These are phyloP conservation scores for Metaphire vulgaris DNA, from an alignment of 1,140 invertebrate genomes.

Conservation along the genomic window DNA sequence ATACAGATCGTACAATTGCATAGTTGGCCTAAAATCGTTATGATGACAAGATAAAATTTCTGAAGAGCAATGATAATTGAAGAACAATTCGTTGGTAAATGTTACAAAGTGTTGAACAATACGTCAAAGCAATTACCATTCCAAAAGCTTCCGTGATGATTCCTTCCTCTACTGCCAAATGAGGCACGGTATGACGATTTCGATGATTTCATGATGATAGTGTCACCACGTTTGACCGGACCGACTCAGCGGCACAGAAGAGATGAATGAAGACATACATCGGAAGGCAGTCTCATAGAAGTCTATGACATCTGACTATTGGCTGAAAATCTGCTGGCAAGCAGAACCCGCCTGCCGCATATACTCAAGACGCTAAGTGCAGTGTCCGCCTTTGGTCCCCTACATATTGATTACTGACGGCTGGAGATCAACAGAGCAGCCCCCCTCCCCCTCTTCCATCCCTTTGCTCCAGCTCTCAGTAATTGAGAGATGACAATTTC, in stretches of 20 bases:
- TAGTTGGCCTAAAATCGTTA: too few relatives aligned
- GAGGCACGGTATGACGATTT: too few relatives aligned
- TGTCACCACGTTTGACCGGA: too few relatives aligned
- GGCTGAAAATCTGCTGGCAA: background rate
- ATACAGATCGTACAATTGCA: too few relatives aligned
- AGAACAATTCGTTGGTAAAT: too few relatives aligned
- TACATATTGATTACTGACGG: background rate
- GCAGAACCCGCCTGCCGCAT: background rate
- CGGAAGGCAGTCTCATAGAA: background rate
- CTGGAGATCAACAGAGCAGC: background rate
- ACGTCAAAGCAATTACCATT: too few relatives aligned
- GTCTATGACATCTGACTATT: constrained; percentile 1
- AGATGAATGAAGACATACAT: background rate
- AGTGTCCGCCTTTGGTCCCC: background rate
- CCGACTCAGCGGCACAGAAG: background rate
- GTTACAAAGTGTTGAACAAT: too few relatives aligned
- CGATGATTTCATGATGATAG: background rate
- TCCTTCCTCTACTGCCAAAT: too few relatives aligned
- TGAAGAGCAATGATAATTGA: too few relatives aligned
- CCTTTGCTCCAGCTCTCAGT: too few relatives aligned
- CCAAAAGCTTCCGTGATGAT: too few relatives aligned
- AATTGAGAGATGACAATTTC: background rate
- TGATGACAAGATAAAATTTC: too few relatives aligned
- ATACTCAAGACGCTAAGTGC: background rate
- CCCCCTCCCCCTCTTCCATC: background rate